Evolutionary conservation across 2,797 vertebrate species (phyloP).

Genomic region (Propithecus deckenii): DNA sequence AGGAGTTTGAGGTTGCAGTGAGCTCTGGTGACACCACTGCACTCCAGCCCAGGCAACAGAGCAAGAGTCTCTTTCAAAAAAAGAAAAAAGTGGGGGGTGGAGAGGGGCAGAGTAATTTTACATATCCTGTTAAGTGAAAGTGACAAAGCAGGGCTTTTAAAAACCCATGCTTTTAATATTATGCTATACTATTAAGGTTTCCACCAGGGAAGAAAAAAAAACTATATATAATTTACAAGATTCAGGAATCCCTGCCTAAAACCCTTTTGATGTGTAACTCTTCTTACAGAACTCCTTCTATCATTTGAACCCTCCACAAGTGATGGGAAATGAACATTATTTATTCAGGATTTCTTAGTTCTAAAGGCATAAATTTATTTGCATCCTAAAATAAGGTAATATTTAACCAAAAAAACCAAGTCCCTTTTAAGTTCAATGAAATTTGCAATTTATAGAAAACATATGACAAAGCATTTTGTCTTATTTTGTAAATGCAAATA

Average conservation of each 20-base stretch:
- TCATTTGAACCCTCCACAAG: not conserved
- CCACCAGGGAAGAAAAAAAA: not conserved
- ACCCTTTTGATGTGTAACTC: not conserved
- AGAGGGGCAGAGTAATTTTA: not conserved
- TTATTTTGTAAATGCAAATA: not conserved
- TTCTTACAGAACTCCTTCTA: not conserved
- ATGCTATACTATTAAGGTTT: not conserved
- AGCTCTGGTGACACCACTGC: not conserved
- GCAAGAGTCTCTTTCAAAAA: not conserved
- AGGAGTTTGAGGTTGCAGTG: not conserved
- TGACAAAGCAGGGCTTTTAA: not conserved
- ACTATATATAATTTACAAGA: not conserved
- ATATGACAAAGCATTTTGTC: not conserved
- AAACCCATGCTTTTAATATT: not conserved
- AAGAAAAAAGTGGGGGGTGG: not conserved
- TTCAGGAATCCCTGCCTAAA: not conserved
- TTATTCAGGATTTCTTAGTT: not conserved
- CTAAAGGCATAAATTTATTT: not conserved
- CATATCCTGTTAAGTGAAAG: not conserved
- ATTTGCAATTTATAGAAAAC: not conserved
- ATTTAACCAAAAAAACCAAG: not conserved
- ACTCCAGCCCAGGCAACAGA: not conserved
- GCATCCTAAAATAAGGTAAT: not conserved
- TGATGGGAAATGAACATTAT: not conserved
- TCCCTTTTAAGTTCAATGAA: not conserved